Percentiles rank a stretch among this genome's conserved stretches.
phyloP scores from a whole-genome alignment of 2,888 invertebrate species.

The Drosophila maculinotata region DNA sequence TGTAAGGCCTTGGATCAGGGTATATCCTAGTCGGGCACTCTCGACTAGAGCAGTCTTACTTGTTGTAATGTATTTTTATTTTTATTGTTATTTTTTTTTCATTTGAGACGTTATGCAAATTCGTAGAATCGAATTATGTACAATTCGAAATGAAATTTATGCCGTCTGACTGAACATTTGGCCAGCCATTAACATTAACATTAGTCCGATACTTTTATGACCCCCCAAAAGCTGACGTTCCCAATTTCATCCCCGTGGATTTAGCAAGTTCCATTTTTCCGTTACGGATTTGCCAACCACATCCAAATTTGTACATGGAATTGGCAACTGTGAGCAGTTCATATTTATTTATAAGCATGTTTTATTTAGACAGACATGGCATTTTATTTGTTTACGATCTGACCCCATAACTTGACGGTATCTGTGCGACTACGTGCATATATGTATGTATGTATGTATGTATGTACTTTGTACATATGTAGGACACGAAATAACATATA shows the following conservation, averaged over 20 bases:
- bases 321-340: conserved; percentile 27
- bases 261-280: conserved; percentile 6
- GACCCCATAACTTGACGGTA: conserved; percentile 60
- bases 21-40: too few relatives aligned
- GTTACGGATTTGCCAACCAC: conserved; percentile 14
- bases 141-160: conserved; percentile 14
- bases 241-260: background rate
- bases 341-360: conserved; percentile 48
- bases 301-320: conserved; percentile 30
- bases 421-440: background rate
- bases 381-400: conserved; percentile 69
- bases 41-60: too few relatives aligned
- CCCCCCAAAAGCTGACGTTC: conserved; percentile 24
- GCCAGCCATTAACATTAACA: conserved; percentile 27
- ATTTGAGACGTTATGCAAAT: conserved; percentile 53
- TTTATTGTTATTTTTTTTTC: conserved; percentile 15
- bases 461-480: conserved; percentile 25
- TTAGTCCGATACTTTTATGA: conserved; percentile 49
- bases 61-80: conserved; percentile 13
- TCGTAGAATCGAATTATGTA: conserved; percentile 60
- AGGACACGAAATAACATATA: conserved; percentile 39
- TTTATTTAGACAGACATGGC: conserved; percentile 50
- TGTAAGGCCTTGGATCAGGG: too few relatives aligned
- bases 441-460: background rate
- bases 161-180: conserved; percentile 7